Evolutionary conservation across 2,797 vertebrate species (phyloP).

Genomic region (Paramormyrops hopkinsi): DNA sequence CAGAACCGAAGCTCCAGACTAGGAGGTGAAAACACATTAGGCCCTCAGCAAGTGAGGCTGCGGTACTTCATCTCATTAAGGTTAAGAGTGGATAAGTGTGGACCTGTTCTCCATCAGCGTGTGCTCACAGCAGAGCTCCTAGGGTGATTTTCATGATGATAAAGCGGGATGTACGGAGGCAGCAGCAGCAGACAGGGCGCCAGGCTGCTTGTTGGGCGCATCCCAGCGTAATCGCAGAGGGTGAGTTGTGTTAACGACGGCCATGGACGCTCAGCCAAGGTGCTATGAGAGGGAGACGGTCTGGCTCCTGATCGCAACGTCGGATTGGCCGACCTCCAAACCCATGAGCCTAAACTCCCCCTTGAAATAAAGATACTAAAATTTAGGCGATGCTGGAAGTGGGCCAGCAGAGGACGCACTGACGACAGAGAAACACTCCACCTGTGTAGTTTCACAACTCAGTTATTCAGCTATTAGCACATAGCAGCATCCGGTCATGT

Average conservation of each 20-base stretch:
- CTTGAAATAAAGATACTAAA: background rate
- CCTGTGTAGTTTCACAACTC: background rate
- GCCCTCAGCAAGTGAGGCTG: background rate
- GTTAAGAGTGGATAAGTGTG: background rate
- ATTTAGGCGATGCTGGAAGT: background rate
- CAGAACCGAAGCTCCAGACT: background rate
- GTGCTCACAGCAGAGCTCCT: background rate
- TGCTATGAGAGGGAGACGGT: conserved; percentile 8
- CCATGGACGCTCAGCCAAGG: conserved; percentile 46
- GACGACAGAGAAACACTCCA: background rate
- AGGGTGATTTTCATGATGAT: background rate
- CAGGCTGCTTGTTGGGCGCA: conserved; percentile 33
- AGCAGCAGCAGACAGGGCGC: conserved; percentile 13
- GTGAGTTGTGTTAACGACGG: conserved; percentile 53
- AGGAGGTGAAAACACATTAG: background rate
- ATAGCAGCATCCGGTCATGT: background rate
- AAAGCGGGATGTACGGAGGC: conserved; percentile 8
- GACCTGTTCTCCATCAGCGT: background rate
- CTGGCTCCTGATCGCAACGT: conserved; percentile 48
- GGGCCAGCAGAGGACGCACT: background rate
- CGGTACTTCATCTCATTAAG: background rate
- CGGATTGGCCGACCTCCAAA: conserved; percentile 38
- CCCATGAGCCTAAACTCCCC: background rate
- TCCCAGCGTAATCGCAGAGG: conserved; percentile 43
- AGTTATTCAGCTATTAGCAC: background rate